Evolutionary conservation across 2,888 invertebrate genomes (phyloP), one percentile per base, ranked within the genome.

Genomic region (Leucophenga maculata): DNA sequence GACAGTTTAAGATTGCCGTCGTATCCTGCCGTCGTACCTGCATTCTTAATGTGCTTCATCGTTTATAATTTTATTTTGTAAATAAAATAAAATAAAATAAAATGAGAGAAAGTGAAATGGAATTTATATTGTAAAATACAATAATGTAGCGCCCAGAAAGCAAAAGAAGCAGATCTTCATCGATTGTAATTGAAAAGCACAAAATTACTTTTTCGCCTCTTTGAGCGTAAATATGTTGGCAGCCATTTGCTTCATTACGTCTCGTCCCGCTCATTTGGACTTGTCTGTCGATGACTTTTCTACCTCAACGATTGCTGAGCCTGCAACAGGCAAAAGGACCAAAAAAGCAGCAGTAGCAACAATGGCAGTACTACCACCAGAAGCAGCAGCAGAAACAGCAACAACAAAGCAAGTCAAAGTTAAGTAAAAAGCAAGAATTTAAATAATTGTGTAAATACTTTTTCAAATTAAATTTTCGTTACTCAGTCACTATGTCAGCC

Each of bases 371-470:
- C 44, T 55, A 70, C 20, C 44, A 16, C 26, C 16, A 59, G 6
- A 8, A 18, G 26, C 18, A 67, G 39, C 50, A 60, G 20, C 14
- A 14, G 16, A 57, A 48, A 62, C 52, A 44, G 31, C 46, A 65
- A 31, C 32, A 60, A 44, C 3, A 44, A 60, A 60, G 14, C 9
- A 44, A 60, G 62, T 48, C 62, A 64, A 48, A 64, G 62, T 18
- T 8, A 22, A 62, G 62, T 46, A 32, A 55, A 64, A 69, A 50
- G 71, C 39, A 50, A 69, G 67, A 67, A 55, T 69, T 71, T 69
- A 69, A 71, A 71, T 69, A 71, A 71, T 71, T 69, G 64, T 65
- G 67, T 52, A 71, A 71, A 69, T 69, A 69, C 62, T 71, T 62
- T 62, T 65, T 69, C 64, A 66, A 71, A 71, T 69, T 66, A 69